Conservation (phyloP, 1,140 invertebrate genomes). For the Helicorthomorpha holstii region DNA sequence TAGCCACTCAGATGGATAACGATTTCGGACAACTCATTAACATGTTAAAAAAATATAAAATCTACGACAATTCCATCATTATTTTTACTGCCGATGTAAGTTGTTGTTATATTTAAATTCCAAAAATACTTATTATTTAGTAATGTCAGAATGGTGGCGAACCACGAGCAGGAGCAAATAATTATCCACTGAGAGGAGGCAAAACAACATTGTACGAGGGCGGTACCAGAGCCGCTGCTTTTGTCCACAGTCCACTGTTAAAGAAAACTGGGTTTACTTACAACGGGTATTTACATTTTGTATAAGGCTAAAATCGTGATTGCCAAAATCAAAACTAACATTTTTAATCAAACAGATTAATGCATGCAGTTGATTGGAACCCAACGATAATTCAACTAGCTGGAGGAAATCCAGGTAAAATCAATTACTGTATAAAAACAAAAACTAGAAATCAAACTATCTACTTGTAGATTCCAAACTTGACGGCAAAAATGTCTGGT, state of each 20-base stretch:
- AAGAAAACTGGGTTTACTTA: conserved; percentile 8
- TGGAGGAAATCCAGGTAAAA: conserved; percentile 16
- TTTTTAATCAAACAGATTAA: too few species aligned
- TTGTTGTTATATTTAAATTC: background rate
- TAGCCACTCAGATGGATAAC: conserved; percentile 21
- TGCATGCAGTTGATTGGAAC: conserved; percentile 31
- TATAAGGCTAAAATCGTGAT: too few species aligned
- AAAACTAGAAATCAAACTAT: too few species aligned
- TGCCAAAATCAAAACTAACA: too few species aligned
- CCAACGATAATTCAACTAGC: conserved; percentile 27
- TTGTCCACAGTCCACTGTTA: conserved; percentile 21
- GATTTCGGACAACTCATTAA: conserved; percentile 27
- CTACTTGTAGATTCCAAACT: background rate
- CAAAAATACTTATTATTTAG: background rate
- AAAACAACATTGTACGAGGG: conserved; percentile 31
- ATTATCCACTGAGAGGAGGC: conserved; percentile 28
- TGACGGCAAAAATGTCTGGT: conserved; percentile 26
- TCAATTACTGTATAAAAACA: too few species aligned
- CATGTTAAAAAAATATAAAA: conserved; percentile 23
- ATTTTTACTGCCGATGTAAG: conserved; percentile 26
- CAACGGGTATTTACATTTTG: conserved; percentile 6
- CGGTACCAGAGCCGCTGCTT: conserved; percentile 23
- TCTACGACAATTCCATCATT: conserved; percentile 31
- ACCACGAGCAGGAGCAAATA: conserved; percentile 25
- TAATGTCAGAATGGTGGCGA: conserved; percentile 28